Percentiles rank a stretch among this genome's conserved stretches.
Conservation (phyloP, 1,140 invertebrate species). For the Eufriesea mexicana region DNA sequence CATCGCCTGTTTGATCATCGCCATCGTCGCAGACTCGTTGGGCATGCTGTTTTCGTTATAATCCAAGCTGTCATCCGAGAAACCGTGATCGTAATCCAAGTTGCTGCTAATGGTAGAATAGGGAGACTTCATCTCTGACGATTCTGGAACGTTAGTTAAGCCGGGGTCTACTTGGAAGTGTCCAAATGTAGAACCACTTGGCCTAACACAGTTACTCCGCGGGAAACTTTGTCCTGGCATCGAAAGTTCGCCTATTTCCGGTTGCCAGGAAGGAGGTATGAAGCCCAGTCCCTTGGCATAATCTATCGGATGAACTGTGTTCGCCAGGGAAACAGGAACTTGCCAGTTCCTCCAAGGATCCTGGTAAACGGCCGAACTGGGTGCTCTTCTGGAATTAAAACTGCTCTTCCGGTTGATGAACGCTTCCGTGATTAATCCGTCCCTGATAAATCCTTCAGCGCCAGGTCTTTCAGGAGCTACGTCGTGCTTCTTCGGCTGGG, state of each 20-base stretch:
- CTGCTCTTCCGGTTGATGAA: slow-evolving; percentile 51
- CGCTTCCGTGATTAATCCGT: slow-evolving; percentile 51
- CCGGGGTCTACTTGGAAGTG: background rate
- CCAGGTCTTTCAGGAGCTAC: slow-evolving; percentile 1
- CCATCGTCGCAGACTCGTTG: background rate
- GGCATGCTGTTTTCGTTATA: slow-evolving; percentile 51
- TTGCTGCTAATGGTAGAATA: background rate
- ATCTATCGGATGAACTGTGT: background rate
- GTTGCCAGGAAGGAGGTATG: background rate
- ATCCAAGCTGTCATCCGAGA: slow-evolving; percentile 75
- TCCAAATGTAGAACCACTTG: background rate
- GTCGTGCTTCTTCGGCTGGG: slow-evolving; percentile 46
- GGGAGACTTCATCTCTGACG: background rate
- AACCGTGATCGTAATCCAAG: slow-evolving; percentile 53
- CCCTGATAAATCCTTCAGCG: slow-evolving; percentile 27
- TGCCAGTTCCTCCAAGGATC: slow-evolving; percentile 49
- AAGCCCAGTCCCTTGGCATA: background rate
- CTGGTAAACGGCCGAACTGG: background rate
- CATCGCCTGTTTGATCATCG: background rate
- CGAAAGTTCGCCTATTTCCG: background rate
- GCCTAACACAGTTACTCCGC: background rate
- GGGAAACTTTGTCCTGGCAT: background rate
- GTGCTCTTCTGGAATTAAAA: slow-evolving; percentile 1
- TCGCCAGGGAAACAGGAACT: background rate
- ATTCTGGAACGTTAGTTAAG: background rate